Conservation (phyloP, 1,140 invertebrate genomes). For the Aethina tumida region DNA sequence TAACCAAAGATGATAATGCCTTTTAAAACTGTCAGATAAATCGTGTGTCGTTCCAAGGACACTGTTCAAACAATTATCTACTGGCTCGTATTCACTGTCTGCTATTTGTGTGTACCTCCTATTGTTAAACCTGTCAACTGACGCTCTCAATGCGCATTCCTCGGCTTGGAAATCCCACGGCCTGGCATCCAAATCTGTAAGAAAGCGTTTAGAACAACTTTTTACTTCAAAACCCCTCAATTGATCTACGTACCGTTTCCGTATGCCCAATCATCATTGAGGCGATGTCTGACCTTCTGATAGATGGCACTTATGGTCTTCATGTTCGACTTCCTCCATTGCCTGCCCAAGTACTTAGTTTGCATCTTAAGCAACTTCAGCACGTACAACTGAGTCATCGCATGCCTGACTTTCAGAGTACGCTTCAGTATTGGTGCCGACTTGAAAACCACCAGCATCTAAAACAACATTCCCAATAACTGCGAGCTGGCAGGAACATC, state of each 20-base stretch:
- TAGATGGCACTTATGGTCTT: conserved; percentile 99
- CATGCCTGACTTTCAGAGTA: conserved; percentile 89
- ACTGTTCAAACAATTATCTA: conserved; percentile 77
- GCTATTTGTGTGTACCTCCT: conserved; percentile 53
- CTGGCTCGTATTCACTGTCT: conserved; percentile 68
- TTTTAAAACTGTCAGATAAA: conserved; percentile 90
- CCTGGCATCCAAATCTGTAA: conserved; percentile 83
- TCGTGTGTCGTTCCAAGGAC: conserved; percentile 72
- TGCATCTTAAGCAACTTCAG: conserved; percentile 99
- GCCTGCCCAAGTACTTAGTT: conserved; percentile 95
- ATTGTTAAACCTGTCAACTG: conserved; percentile 92
- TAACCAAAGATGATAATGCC: conserved; percentile 93
- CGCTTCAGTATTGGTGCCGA: conserved; percentile 97
- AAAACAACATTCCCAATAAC: conserved; percentile 27
- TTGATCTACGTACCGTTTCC: conserved; percentile 66
- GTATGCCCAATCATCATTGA: conserved; percentile 99
- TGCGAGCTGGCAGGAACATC: conserved; percentile 4
- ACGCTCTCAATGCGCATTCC: conserved; percentile 86
- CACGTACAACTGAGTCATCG: conserved; percentile 97
- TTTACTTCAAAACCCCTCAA: conserved; percentile 1
- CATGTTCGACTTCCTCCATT: conserved; percentile 99
- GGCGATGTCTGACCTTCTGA: conserved; percentile 85
- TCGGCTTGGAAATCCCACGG: conserved; percentile 99
- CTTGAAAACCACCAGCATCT: conserved; percentile 99
- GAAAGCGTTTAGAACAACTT: conserved; percentile 10